Evolutionary conservation across 2,888 invertebrate genomes (phyloP), one percentile per base, ranked within the genome.

Genomic region (Camponotus fellah): DNA sequence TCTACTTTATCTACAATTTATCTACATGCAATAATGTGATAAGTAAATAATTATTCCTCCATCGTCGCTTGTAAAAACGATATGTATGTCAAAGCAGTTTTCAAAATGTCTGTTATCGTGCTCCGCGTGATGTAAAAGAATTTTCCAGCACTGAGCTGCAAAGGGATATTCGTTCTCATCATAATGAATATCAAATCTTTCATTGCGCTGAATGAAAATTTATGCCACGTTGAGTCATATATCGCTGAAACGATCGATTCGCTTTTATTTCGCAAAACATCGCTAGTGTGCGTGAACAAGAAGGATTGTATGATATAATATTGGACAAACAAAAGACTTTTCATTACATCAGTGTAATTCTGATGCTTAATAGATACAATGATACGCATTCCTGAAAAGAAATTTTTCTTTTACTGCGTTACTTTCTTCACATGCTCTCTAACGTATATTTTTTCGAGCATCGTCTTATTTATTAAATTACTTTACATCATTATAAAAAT

Each of bases 191-290:
- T 32, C 12, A 72, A 58, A 72, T 79, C 43, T 14, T 79, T 79
- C n/a, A 58, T 43, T 17, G 43, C 17, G 1, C 10, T 17, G 43
- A 43, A 14, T 34, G 79, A 21, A 9, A 72, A 60, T 79, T 79
- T 1, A 6, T 79, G 12, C 79, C 79, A 79, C 6, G 72, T 34
- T 79, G 58, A 60, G 17, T 12, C 21, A 14, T 79, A 72, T 72
- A 79, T 71, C 14, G 56, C 32, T 14, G 21, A 72, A 79, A 79
- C 21, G 14, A 79, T 79, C 34, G 32, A 71, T 72, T 79, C 79
- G 9, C 72, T 79, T 58, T 71, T 60, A 34, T n/a, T 43, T 2
- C 21, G 79, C 14, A 79, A 53, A 2, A 46, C 26, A 43, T 79
- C 79, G 14, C 72, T 72, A 12, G 79, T 43, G 8, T 79, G 60